These are phyloP conservation scores for Ciona savignyi DNA, from an alignment of 23 tunicate species.

Conservation along the genomic window DNA sequence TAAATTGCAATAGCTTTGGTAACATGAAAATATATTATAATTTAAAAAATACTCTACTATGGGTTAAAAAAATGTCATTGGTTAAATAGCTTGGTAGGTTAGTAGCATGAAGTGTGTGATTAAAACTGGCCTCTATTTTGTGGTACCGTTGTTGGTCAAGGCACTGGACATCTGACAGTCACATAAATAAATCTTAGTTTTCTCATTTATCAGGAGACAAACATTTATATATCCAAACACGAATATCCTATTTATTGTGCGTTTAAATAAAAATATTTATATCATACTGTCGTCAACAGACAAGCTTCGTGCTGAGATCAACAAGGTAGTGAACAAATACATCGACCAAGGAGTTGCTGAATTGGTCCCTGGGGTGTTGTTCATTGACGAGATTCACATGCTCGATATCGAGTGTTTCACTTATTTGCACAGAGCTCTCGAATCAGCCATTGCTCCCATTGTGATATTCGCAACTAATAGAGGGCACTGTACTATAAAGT, in stretches of 20 bases:
- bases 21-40: too few relatives aligned
- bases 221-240: too few relatives aligned
- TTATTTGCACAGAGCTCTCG: constrained; percentile 94
- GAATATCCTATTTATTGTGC: not conserved
- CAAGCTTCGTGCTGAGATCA: constrained; percentile 90
- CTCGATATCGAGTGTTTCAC: constrained; percentile 99
- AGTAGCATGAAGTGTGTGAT: too few relatives aligned
- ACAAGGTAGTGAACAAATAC: constrained; percentile 99
- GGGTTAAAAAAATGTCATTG: too few relatives aligned
- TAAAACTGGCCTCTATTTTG: too few relatives aligned
- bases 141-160: too few relatives aligned
- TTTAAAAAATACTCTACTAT: too few relatives aligned
- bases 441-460: constrained; percentile 94
- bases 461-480: constrained; percentile 89
- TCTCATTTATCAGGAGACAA: too few relatives aligned
- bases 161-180: too few relatives aligned
- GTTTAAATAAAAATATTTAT: not conserved
- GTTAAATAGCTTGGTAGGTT: too few relatives aligned
- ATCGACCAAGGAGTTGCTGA: constrained; percentile 99
- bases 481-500: constrained; percentile 79
- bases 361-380: constrained; percentile 98
- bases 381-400: constrained; percentile 99
- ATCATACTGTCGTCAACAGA: constrained; percentile 30
- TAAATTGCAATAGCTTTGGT: too few relatives aligned
- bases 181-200: too few relatives aligned